Conservation (phyloP, 2,888 invertebrate genomes). For the Mylabris sibirica region DNA sequence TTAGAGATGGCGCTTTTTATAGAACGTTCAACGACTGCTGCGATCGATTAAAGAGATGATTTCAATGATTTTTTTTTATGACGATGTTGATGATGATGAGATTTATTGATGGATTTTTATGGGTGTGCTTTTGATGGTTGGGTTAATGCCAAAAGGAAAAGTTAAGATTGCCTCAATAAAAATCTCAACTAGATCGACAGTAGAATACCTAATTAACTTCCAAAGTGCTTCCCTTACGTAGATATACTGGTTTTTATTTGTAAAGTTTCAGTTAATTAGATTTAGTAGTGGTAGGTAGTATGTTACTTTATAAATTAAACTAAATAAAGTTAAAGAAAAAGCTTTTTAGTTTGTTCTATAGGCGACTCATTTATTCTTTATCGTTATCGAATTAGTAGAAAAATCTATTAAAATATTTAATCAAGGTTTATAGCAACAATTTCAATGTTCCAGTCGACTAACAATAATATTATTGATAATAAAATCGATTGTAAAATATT, state of each 20-base stretch:
- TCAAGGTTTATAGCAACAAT: neutral
- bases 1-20: conserved; percentile 27
- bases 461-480: conserved; percentile 1
- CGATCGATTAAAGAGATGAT: conserved; percentile 20
- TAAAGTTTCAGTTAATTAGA: neutral
- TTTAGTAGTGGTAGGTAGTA: too few species aligned
- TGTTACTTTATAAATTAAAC: too few species aligned
- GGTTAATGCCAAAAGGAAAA: neutral
- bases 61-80: neutral
- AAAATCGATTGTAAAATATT: conserved; percentile 4
- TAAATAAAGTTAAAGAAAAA: too few species aligned
- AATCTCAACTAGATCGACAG: too few species aligned
- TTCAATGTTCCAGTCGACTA: neutral
- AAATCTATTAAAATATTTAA: neutral
- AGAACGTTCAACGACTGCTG: neutral
- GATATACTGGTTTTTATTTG: neutral
- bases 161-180: neutral
- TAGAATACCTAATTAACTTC: too few species aligned
- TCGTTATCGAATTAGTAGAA: neutral
- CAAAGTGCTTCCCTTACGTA: neutral
- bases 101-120: conserved; percentile 11
- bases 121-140: neutral
- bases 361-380: neutral
- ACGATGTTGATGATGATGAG: neutral
- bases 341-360: neutral